Evolutionary conservation across 2,797 vertebrate genomes (phyloP), one percentile per base, ranked within the genome.

Genomic region (Macroramphosus scolopax): DNA sequence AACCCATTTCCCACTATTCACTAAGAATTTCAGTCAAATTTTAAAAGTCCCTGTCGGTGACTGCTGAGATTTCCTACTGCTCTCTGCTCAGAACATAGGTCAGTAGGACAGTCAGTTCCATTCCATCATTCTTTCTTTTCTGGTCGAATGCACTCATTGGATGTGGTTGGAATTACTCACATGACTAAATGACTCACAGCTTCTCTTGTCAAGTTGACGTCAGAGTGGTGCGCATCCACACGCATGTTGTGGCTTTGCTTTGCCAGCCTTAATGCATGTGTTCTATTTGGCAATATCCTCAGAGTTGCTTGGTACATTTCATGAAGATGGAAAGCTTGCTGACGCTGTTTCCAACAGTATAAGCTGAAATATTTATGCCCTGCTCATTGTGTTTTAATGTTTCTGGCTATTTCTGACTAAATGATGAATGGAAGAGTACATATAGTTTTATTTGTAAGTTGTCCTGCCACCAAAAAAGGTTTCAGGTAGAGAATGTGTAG

Each of bases 121-220:
- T 39, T 49, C 15, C 17, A 31, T 29, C 49, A 16, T 22, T 16
- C 22, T 22, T 2, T 38, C 8, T 32, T 36, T 56, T 63, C 49
- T 38, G 35, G 30, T 38, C 16, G 25, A 4, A 14, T 42, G 31
- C 58, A 52, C 38, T 37, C 35, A 43, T 63, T 74, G 28, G 8
- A 16, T 73, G 63, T 20, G 26, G 58, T 32, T 63, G 13, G 12
- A 35, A 66, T 34, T 37, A 30, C 68, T 63, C 56, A 44, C 40
- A 49, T 80, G 61, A 75, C 58, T 68, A 46, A 12, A 31, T 78
- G 79, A 85, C 48, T 83, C 77, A 78, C 34, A 34, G 58, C 64
- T 68, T 39, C 56, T 75, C 51, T 72, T 11, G 54, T 69, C 20
- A 16, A 39, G 49, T 67, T 48, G 59, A 76, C 67, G 74, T 85